Evolutionary conservation across 2,113 vertebrate species (phyloP).

Genomic region (Carlito syrichta): DNA sequence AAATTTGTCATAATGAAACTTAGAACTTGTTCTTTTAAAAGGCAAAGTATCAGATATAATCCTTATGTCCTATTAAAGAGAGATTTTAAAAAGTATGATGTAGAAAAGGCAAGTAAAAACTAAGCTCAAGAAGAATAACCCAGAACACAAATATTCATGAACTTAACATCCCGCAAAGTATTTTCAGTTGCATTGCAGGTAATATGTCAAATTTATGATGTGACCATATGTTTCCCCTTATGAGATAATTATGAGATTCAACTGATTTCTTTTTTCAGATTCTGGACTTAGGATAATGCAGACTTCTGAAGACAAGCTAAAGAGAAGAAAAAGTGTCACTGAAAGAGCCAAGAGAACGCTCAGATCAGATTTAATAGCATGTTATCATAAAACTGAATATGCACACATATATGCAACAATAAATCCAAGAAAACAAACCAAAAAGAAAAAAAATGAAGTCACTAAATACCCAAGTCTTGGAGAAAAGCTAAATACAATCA

Average conservation of each 20-base stretch:
- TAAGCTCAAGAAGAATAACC: not conserved
- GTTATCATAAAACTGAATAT: not conserved
- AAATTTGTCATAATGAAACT: constrained; percentile 9
- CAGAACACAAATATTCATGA: constrained; percentile 28
- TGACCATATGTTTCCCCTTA: constrained; percentile 54
- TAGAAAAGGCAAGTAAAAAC: not conserved
- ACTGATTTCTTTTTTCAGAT: constrained; percentile 38
- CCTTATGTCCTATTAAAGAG: not conserved
- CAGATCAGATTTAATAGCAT: not conserved
- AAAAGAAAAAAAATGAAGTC: not conserved
- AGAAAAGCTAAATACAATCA: not conserved
- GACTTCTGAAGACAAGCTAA: not conserved
- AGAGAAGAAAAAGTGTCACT: not conserved
- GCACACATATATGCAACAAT: not conserved
- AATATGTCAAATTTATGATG: constrained; percentile 55
- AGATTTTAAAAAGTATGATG: not conserved
- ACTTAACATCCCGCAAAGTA: not conserved
- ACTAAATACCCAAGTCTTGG: not conserved
- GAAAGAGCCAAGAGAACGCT: not conserved
- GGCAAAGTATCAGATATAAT: not conserved
- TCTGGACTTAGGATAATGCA: not conserved
- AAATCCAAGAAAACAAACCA: not conserved
- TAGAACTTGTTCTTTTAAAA: constrained; percentile 48
- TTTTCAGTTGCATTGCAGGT: constrained; percentile 30
- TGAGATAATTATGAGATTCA: constrained; percentile 64